These are phyloP conservation scores for Agrotis exclamationis DNA, from an alignment of 2,888 invertebrate species.

Conservation along the genomic window DNA sequence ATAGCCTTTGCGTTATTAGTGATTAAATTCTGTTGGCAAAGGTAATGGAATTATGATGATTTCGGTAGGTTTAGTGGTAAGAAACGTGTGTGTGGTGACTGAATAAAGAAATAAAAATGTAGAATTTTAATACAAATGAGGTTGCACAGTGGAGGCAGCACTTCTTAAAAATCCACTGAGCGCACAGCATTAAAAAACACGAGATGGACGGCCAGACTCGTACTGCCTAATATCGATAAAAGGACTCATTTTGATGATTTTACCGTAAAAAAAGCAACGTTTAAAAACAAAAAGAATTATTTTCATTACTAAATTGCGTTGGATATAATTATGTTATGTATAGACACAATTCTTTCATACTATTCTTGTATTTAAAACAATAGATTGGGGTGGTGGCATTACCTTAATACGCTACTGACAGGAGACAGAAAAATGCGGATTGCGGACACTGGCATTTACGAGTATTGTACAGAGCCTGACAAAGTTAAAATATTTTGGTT, in stretches of 20 bases:
- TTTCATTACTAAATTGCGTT: conserved; percentile 11
- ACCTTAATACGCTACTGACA: conserved; percentile 12
- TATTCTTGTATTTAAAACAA: conserved; percentile 20
- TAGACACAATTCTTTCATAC: conserved; percentile 16
- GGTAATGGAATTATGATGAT: conserved; percentile 53
- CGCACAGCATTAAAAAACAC: neutral
- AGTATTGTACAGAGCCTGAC: neutral
- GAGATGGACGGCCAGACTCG: too few relatives aligned
- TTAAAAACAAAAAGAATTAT: too few relatives aligned
- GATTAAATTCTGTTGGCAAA: conserved; percentile 61
- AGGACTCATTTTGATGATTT: too few relatives aligned
- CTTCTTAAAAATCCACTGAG: neutral
- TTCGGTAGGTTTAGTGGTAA: conserved; percentile 20
- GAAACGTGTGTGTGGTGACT: neutral
- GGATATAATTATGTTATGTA: neutral
- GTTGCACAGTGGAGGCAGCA: conserved; percentile 8
- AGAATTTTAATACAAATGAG: conserved; percentile 39
- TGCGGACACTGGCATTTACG: neutral
- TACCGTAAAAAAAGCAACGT: too few relatives aligned
- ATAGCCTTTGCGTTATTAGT: conserved; percentile 64
- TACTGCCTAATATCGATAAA: too few relatives aligned
- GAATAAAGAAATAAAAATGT: conserved; percentile 2
- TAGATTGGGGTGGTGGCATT: conserved; percentile 2
- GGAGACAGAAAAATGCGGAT: conserved; percentile 7
- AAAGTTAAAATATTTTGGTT: conserved; percentile 1